Conservation (phyloP, 2,113 vertebrate genomes). For the Ciconia boyciana region DNA sequence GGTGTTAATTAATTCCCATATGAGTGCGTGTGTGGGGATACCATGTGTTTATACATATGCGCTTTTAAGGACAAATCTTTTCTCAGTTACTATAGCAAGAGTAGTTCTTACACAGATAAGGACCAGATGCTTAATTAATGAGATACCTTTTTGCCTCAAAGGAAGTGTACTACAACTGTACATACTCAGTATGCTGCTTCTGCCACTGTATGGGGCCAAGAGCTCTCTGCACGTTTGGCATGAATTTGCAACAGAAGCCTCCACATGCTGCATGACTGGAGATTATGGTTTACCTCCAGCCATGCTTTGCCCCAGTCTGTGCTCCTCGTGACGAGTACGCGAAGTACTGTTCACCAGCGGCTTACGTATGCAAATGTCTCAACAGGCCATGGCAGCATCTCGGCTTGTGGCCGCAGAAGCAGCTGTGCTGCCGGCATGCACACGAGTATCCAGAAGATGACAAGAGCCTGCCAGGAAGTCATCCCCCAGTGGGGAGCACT, state of each 20-base stretch:
- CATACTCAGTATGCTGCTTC: not conserved
- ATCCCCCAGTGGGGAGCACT: not conserved
- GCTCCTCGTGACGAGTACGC: accelerated
- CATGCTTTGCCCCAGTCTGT: not conserved
- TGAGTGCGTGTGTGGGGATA: not conserved
- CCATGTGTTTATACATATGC: not conserved
- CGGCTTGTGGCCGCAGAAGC: not conserved
- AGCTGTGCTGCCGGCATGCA: accelerated
- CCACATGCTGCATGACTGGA: not conserved
- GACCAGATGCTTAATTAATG: not conserved
- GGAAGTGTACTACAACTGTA: not conserved
- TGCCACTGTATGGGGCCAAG: not conserved
- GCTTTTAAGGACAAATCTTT: not conserved
- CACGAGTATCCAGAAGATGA: not conserved
- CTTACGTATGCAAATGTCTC: not conserved
- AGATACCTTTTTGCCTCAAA: not conserved
- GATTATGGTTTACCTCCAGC: not conserved
- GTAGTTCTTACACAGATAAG: not conserved
- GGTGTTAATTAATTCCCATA: slow-evolving; percentile 28
- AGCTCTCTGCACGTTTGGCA: not conserved
- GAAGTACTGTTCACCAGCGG: not conserved
- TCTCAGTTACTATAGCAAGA: not conserved
- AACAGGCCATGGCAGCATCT: not conserved
- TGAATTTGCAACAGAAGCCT: not conserved
- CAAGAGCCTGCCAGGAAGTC: not conserved